These are phyloP conservation scores for Karalla daura DNA, from an alignment of 2,797 vertebrate genomes.

Conservation along the genomic window DNA sequence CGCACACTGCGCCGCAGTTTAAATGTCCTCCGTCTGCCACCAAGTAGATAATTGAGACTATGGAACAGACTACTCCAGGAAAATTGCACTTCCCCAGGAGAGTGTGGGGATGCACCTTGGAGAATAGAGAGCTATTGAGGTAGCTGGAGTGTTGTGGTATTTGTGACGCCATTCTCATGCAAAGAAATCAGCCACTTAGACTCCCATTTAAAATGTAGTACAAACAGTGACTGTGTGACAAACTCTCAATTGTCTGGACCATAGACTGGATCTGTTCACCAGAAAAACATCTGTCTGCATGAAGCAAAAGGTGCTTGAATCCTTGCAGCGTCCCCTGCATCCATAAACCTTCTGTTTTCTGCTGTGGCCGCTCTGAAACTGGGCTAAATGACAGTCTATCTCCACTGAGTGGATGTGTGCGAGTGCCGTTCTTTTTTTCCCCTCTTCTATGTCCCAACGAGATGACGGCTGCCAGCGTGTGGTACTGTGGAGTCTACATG, in stretches of 20 bases:
- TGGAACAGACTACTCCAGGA: constrained; percentile 70
- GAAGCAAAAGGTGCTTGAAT: constrained; percentile 50
- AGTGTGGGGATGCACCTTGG: constrained; percentile 59
- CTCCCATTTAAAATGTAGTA: constrained; percentile 60
- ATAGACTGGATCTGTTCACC: constrained; percentile 47
- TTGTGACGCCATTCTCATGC: constrained; percentile 60
- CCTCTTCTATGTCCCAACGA: constrained; percentile 33
- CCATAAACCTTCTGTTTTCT: constrained; percentile 37
- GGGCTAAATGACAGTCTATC: constrained; percentile 49
- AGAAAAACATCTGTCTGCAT: constrained; percentile 55
- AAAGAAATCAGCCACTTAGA: constrained; percentile 66
- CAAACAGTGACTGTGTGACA: constrained; percentile 58
- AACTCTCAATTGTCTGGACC: constrained; percentile 41
- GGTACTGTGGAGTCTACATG: constrained; percentile 56
- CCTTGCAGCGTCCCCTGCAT: constrained; percentile 41
- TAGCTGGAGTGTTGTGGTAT: constrained; percentile 59
- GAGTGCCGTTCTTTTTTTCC: constrained; percentile 36
- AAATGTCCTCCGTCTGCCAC: constrained; percentile 78
- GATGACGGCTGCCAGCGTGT: constrained; percentile 55
- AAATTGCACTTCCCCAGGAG: constrained; percentile 70
- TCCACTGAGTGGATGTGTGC: constrained; percentile 51
- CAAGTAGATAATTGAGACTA: constrained; percentile 79
- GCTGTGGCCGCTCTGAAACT: constrained; percentile 33
- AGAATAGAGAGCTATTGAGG: constrained; percentile 60
- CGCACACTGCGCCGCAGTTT: constrained; percentile 59